A percentile compares a stretch with the other conserved stretches of the same genome.
These are phyloP conservation scores for Thymallus thymallus DNA, from an alignment of 2,113 vertebrate species.

Conservation along the genomic window DNA sequence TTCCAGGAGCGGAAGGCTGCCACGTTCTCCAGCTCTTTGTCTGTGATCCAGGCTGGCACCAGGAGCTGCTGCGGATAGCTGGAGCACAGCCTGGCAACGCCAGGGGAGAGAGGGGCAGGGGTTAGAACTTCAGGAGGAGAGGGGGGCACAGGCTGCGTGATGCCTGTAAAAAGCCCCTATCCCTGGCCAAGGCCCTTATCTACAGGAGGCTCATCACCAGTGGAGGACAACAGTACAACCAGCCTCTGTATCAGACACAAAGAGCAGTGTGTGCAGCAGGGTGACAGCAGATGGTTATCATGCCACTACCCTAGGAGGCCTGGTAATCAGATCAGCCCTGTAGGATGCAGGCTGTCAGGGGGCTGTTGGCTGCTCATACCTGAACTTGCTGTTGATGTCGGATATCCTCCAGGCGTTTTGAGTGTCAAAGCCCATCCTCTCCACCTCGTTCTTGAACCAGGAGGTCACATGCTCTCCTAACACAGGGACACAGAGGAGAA, in stretches of 20 bases:
- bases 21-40: conserved; percentile 96
- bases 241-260: conserved; percentile 36
- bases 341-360: background rate
- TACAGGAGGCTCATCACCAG: conserved; percentile 27
- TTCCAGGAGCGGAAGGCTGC: conserved; percentile 96
- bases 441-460: conserved; percentile 95
- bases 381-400: conserved; percentile 97
- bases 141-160: conserved; percentile 23
- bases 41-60: conserved; percentile 94
- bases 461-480: conserved; percentile 93
- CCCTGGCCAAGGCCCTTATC: conserved; percentile 41
- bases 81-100: conserved; percentile 83
- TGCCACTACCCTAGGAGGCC: conserved; percentile 1
- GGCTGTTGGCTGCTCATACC: conserved; percentile 65
- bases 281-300: conserved; percentile 25
- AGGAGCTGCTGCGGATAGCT: conserved; percentile 97
- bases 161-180: conserved; percentile 48
- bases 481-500: conserved; percentile 19
- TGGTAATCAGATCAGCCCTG: conserved; percentile 2
- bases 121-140: conserved; percentile 3
- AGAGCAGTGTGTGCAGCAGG: conserved; percentile 13
- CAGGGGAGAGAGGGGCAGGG: conserved; percentile 24
- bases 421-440: conserved; percentile 97
- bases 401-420: conserved; percentile 98
- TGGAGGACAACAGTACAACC: conserved; percentile 49